Conservation (phyloP, 2,888 invertebrate species). For the Rhabditophanes sp. region DNA sequence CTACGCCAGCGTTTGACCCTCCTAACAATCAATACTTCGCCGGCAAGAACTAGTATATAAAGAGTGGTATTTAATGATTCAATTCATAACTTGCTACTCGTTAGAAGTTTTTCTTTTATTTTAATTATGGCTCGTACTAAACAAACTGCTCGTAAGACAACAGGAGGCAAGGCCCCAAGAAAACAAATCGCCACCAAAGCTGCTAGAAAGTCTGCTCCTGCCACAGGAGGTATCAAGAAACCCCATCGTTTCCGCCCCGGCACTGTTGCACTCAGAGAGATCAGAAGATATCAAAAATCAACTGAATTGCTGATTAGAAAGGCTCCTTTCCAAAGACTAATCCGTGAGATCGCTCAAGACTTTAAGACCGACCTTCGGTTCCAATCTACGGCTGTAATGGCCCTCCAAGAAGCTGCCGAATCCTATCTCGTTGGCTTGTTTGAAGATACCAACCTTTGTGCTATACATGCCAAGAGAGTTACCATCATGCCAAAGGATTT, state of each 20-base stretch:
- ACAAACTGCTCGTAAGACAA: slow-evolving; percentile 89
- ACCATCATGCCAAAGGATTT: no score
- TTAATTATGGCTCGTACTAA: slow-evolving; percentile 77
- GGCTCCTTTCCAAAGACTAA: slow-evolving; percentile 80
- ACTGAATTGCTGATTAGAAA: slow-evolving; percentile 86
- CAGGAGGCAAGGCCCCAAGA: slow-evolving; percentile 87
- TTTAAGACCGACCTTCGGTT: slow-evolving; percentile 6
- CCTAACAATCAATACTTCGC: no score
- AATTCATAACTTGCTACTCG: no score
- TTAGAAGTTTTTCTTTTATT: no score
- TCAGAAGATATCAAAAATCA: slow-evolving; percentile 85
- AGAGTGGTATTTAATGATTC: no score
- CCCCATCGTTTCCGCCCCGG: slow-evolving; percentile 88
- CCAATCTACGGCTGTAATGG: slow-evolving; percentile 16
- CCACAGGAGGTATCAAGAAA: slow-evolving; percentile 85
- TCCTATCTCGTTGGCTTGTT: slow-evolving; percentile 46
- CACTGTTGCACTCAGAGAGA: slow-evolving; percentile 86
- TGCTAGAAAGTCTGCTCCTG: slow-evolving; percentile 19
- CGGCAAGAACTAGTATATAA: no score
- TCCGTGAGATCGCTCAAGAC: slow-evolving; percentile 89
- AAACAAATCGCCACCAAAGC: slow-evolving; percentile 74
- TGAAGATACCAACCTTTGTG: no score
- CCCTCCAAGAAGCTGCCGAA: slow-evolving; percentile 18
- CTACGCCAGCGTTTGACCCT: no score
- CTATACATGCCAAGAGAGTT: no score